Evolutionary conservation across 1,140 invertebrate species (phyloP), one percentile per base, ranked within the genome.

Genomic region (Neodiprion lecontei): DNA sequence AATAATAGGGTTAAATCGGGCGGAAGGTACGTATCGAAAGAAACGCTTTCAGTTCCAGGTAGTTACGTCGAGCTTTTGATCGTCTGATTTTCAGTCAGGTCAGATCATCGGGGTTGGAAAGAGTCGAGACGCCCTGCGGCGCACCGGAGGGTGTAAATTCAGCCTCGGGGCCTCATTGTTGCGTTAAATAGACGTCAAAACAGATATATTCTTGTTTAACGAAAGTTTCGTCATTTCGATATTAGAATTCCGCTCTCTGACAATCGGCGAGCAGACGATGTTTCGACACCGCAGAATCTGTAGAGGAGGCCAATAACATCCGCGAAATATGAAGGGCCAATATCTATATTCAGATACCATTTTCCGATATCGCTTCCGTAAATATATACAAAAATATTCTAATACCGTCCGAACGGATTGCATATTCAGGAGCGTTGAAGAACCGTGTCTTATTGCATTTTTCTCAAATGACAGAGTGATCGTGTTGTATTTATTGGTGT

Each of bases 1-100:
- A 61, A 61, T 61, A 61, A 61, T 61, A 17, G 53, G 53, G n/a
- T 17, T 61, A 61, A 61, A 61, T 61, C 53, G 53, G 11, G 53
- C 9, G 53, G 53, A 61, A 61, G 53, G 53, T 61, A 61, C 53
- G 11, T 61, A 61, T 61, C 53, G 9, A 61, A 61, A 61, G 53
- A 17, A 61, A 61, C 9, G 53, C 9, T 61, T 40, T 61, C 53
- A 17, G 53, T 61, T 61, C 53, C 53, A 61, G 53, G 53, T 61
- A 61, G 53, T 61, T 61, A 61, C 53, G 11, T 17, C 53, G 11
- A 61, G n/a, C 53, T 12, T 61, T 61, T 61, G 53, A 61, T 61
- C n/a, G 9, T 61, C n/a, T 61, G 53, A 61, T 61, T 61, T 61
- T 17, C 11, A 61, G 53, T 61, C 53, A 61, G 53, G 53, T 61